A percentile compares a stretch with the other conserved stretches of the same genome.
Evolutionary conservation across 2,888 invertebrate genomes (phyloP).

Genomic region (Cordilura impudica): DNA sequence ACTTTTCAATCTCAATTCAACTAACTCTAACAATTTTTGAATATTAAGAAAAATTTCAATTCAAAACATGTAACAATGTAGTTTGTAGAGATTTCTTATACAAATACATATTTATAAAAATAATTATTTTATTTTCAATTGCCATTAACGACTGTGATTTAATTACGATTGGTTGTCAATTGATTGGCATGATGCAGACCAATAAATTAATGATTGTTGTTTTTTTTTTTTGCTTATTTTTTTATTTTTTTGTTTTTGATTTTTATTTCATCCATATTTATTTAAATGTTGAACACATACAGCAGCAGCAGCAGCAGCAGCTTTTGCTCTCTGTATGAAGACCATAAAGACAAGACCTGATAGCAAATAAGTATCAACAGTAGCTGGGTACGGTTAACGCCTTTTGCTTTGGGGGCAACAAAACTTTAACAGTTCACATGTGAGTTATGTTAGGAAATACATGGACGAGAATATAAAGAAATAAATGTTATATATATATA

Average conservation of each 20-base stretch:
- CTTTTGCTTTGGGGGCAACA: slow-evolving; percentile 57
- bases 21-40: neutral
- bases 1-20: too few relatives aligned
- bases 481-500: neutral
- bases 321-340: neutral
- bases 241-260: slow-evolving; percentile 6
- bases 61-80: slow-evolving; percentile 60
- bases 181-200: slow-evolving; percentile 77
- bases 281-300: neutral
- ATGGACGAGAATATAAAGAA: neutral
- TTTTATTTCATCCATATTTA: slow-evolving; percentile 43
- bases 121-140: slow-evolving; percentile 43
- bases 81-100: slow-evolving; percentile 29
- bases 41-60: slow-evolving; percentile 12
- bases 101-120: slow-evolving; percentile 66
- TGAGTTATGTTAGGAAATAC: neutral
- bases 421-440: neutral
- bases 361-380: slow-evolving; percentile 50
- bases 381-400: slow-evolving; percentile 60
- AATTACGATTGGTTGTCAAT: slow-evolving; percentile 77
- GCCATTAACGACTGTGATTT: slow-evolving; percentile 65
- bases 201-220: slow-evolving; percentile 73
- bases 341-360: slow-evolving; percentile 34
- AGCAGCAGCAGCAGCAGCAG: slow-evolving; percentile 18
- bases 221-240: neutral